Base-by-base conservation (phyloP, 2,888 invertebrate genomes). In the Boloria euphrosyne region DNA sequence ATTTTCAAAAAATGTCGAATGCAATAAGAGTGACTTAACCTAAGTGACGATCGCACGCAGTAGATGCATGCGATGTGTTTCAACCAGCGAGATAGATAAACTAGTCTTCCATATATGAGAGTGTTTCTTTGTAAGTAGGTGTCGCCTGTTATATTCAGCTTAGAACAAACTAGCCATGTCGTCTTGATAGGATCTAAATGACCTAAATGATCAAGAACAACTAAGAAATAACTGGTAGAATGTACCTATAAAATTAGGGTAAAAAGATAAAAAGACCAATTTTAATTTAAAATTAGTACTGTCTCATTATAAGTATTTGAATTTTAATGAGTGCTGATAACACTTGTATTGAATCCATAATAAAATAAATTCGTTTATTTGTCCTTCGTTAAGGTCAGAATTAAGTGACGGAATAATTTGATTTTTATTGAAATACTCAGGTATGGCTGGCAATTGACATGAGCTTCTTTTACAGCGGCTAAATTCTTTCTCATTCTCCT, bases 21-120 rank as follows among this genome's bases (percentile, higher is more conserved):
- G 47, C 62, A 49, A n/a, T 54, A 50, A 51, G 16, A 57, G 27
- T 57, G 53, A 44, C 27, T 43, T 18, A 31, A 27, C 17, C 6
- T 22, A 38, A 46, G 46, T 50, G 46, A 58, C 52, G 57, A 62
- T 50, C 53, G 44, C 49, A 52, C 13, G 22, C 18, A 16, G 61
- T 61, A 51, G 27, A 17, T 14, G 31, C 51, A 27, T 53, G 47
- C 22, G 27, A 57, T 18, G 13, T 62, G 18, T 51, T 49, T 63
- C 54, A 66, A 55, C 50, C 31, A 22, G 22, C n/a, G 31, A 55
- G 7, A 53, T 49, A 66, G 65, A 66, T 61, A 61, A 61, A 66
- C 61, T 66, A 14, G 49, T 22, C 49, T 65, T 49, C 43, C 51
- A 60, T 55, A 43, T 38, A 18, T 44, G 1, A 31, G 47, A 49